A percentile compares a stretch with the other conserved stretches of the same genome.
Conservation (phyloP, 2,797 vertebrate species). For the Eulemur mongoz region DNA sequence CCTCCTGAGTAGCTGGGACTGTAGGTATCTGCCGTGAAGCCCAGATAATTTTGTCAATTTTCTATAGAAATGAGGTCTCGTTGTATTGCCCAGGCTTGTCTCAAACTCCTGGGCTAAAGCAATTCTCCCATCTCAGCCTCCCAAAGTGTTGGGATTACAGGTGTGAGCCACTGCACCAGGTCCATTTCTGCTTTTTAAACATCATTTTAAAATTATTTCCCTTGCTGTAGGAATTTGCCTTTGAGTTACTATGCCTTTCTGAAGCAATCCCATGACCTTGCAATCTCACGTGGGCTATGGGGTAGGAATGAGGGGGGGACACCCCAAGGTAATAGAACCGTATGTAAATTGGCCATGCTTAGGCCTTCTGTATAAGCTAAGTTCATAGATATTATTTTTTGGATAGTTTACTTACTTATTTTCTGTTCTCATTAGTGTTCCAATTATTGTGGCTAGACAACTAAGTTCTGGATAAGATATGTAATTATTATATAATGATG, state of each 20-base stretch:
- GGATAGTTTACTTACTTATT: not conserved
- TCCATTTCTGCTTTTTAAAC: not conserved
- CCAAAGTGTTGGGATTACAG: not conserved
- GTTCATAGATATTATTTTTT: not conserved
- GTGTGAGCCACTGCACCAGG: not conserved
- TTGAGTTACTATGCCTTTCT: not conserved
- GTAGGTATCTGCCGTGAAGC: too few species aligned
- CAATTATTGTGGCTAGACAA: not conserved
- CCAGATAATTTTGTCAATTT: not conserved
- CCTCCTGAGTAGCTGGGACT: not conserved
- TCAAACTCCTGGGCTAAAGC: not conserved
- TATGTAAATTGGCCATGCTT: not conserved
- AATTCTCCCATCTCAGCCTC: fast-evolving
- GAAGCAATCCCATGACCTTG: not conserved
- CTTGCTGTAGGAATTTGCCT: not conserved
- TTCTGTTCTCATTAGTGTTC: not conserved
- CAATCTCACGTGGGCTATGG: not conserved
- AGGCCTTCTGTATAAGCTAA: not conserved
- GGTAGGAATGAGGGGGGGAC: not conserved
- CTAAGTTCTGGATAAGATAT: not conserved
- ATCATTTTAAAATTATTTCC: not conserved
- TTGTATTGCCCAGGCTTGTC: not conserved
- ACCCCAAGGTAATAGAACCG: not conserved
- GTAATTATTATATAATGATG: not conserved
- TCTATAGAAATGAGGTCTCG: not conserved